phyloP scores from a whole-genome alignment of 2,113 vertebrate genomes.

The Mesitornis unicolor region DNA sequence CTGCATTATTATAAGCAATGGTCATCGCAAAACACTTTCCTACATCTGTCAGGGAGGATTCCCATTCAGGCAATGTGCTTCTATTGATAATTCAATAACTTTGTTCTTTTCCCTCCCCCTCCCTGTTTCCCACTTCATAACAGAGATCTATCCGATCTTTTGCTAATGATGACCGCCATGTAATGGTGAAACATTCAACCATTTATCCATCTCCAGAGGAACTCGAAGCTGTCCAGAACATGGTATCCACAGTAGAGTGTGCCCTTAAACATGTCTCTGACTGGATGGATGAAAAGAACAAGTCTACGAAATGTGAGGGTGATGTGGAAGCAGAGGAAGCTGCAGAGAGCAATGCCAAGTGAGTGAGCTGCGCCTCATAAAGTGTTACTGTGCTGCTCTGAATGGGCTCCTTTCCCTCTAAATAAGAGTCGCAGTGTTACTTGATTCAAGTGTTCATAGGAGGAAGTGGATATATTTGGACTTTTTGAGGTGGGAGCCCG shows the following conservation, averaged over 20 bases:
- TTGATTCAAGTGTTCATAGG: not conserved
- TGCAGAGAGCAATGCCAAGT: slow-evolving; percentile 83
- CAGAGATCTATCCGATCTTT: slow-evolving; percentile 99
- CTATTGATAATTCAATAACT: not conserved
- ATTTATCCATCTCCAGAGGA: slow-evolving; percentile 97
- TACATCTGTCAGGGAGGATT: not conserved
- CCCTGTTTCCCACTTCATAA: not conserved
- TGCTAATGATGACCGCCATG: slow-evolving; percentile 97
- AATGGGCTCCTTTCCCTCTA: not conserved
- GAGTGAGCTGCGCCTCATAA: slow-evolving; percentile 49
- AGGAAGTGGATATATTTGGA: not conserved
- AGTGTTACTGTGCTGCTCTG: not conserved
- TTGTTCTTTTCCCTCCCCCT: not conserved
- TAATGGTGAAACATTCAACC: slow-evolving; percentile 98
- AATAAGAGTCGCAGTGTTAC: not conserved
- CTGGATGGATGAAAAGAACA: slow-evolving; percentile 89
- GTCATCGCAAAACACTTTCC: not conserved
- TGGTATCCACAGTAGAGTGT: slow-evolving; percentile 95
- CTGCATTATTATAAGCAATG: not conserved
- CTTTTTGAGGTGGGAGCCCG: not conserved
- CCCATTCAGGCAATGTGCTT: not conserved
- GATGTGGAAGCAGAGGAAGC: slow-evolving; percentile 78
- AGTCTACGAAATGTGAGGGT: slow-evolving; percentile 69
- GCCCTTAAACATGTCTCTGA: slow-evolving; percentile 97
- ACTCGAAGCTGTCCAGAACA: slow-evolving; percentile 95